Percentiles rank a stretch among this genome's conserved stretches.
phyloP scores from a whole-genome alignment of 2,888 invertebrate genomes.

The Calameuta filiformis region DNA sequence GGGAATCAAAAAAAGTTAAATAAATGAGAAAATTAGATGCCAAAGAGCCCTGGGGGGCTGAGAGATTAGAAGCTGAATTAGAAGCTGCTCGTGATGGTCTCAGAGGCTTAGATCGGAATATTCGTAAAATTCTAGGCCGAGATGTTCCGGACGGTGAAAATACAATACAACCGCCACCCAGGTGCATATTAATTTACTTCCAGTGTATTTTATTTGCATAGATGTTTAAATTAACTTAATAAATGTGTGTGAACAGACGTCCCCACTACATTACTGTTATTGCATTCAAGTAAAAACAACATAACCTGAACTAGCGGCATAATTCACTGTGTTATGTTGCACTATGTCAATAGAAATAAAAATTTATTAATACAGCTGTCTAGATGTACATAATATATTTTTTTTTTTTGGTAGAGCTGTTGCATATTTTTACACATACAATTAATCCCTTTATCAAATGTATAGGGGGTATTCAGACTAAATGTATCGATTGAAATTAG shows the following conservation, averaged over 20 bases:
- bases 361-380: background rate
- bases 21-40: constrained; percentile 56
- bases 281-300: background rate
- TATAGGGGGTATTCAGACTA: background rate
- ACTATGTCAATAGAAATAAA: background rate
- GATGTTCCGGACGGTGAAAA: constrained; percentile 63
- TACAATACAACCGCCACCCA: constrained; percentile 40
- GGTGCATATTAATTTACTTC: background rate
- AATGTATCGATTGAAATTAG: background rate
- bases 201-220: background rate
- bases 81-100: constrained; percentile 62
- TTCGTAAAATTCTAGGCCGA: constrained; percentile 62
- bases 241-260: background rate
- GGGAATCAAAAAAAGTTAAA: constrained; percentile 5
- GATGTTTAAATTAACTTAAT: background rate
- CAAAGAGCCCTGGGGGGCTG: constrained; percentile 58
- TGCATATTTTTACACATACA: too few species aligned
- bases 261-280: background rate
- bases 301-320: background rate
- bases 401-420: too few species aligned
- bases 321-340: background rate
- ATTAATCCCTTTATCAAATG: background rate
- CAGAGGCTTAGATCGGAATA: constrained; percentile 59
- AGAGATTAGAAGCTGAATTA: constrained; percentile 58
- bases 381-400: background rate